phyloP scores from a whole-genome alignment of 2,113 vertebrate species.

The Eublepharis macularius region DNA sequence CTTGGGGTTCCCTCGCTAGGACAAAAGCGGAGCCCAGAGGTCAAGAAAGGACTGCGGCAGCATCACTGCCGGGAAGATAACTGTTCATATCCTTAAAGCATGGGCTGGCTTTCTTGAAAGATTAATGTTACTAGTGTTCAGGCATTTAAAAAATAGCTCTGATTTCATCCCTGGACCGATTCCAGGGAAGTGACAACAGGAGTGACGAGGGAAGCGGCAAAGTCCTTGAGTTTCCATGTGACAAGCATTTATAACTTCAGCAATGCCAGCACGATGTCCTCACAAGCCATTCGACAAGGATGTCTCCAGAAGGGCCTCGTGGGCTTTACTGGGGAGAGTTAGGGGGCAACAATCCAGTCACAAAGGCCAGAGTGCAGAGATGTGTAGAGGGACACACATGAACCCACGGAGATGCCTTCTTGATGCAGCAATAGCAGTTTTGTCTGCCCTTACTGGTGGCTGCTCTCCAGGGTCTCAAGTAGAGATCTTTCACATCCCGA shows the following conservation, averaged over 20 bases:
- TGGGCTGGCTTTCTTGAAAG: slow-evolving; percentile 47
- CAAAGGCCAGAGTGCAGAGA: neutral
- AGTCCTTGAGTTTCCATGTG: slow-evolving; percentile 22
- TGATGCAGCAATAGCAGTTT: too few species aligned
- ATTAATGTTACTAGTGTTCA: slow-evolving; percentile 39
- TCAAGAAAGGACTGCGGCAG: slow-evolving; percentile 47
- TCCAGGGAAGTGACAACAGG: slow-evolving; percentile 26
- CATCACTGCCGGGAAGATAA: slow-evolving; percentile 52
- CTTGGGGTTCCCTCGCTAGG: slow-evolving; percentile 40
- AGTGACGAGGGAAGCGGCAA: slow-evolving; percentile 7
- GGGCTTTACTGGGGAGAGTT: neutral
- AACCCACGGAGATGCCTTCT: too few species aligned
- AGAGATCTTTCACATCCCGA: too few species aligned
- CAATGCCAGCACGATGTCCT: neutral
- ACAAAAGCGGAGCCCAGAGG: slow-evolving; percentile 51
- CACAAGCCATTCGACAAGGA: neutral
- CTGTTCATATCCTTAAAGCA: slow-evolving; percentile 48
- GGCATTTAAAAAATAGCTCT: slow-evolving; percentile 39
- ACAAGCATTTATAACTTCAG: slow-evolving; percentile 22
- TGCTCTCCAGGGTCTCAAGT: too few species aligned
- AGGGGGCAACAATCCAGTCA: neutral
- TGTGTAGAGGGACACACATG: too few species aligned
- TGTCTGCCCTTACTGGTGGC: too few species aligned
- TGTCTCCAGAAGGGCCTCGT: neutral
- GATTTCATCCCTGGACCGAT: slow-evolving; percentile 27